Percentiles rank a stretch among this genome's conserved stretches.
Evolutionary conservation across 1,140 invertebrate genomes (phyloP).

Genomic region (Euglossa dilemma): DNA sequence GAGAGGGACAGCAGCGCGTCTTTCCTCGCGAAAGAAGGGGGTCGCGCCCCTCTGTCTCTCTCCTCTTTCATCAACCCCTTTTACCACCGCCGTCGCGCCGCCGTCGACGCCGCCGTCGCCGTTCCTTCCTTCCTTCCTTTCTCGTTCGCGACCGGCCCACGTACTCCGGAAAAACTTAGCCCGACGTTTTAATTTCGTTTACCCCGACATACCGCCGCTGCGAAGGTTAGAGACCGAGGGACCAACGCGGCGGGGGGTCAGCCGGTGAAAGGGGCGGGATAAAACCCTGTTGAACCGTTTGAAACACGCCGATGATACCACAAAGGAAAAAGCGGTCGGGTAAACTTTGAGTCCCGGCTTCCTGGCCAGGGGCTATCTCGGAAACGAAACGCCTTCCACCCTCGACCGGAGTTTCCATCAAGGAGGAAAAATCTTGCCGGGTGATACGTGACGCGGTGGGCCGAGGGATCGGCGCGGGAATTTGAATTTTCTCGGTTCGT

Average conservation of each 20-base stretch:
- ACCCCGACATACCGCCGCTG: slow-evolving; percentile 44
- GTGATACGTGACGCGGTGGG: slow-evolving; percentile 19
- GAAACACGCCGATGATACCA: slow-evolving; percentile 62
- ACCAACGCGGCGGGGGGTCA: background rate
- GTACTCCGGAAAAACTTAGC: slow-evolving; percentile 70
- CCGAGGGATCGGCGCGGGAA: slow-evolving; percentile 4
- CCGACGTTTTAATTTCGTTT: slow-evolving; percentile 80
- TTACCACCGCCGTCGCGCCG: background rate
- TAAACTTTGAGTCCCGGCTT: slow-evolving; percentile 72
- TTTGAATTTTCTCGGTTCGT: slow-evolving; percentile 41
- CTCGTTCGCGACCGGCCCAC: slow-evolving; percentile 8
- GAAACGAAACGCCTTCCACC: slow-evolving; percentile 18
- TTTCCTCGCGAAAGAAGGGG: background rate
- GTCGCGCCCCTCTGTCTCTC: slow-evolving; percentile 32
- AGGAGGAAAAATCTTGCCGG: slow-evolving; percentile 46
- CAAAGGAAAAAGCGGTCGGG: slow-evolving; percentile 65
- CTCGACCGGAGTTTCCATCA: background rate
- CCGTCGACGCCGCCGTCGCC: background rate
- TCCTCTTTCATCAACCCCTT: slow-evolving; percentile 34
- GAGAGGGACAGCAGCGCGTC: slow-evolving; percentile 19
- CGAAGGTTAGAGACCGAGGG: background rate
- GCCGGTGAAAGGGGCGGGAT: background rate
- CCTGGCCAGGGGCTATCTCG: slow-evolving; percentile 63
- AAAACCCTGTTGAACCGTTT: slow-evolving; percentile 57
- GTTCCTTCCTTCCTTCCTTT: background rate